Conservation (phyloP, 2,888 invertebrate genomes). For the Spatulosminthurus flaviceps region DNA sequence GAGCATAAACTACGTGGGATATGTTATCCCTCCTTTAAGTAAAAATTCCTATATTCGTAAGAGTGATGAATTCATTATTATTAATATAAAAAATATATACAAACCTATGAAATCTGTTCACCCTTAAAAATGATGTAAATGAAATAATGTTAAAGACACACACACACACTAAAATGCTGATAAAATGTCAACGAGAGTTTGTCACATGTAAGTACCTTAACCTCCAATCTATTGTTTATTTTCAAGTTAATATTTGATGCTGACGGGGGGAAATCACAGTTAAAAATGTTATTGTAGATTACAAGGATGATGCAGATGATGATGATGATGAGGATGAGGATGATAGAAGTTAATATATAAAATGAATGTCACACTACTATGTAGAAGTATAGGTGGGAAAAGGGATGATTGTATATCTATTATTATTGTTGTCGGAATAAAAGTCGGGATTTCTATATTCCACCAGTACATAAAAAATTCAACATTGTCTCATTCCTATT, state of each 20-base stretch:
- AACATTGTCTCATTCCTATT: too few relatives aligned
- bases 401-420: conserved; percentile 21
- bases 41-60: background rate
- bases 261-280: background rate
- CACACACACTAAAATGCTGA: too few relatives aligned
- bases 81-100: background rate
- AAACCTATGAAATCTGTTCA: too few relatives aligned
- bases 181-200: conserved; percentile 23
- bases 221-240: conserved; percentile 37
- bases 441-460: conserved; percentile 35
- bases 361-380: too few relatives aligned
- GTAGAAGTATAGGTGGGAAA: conserved; percentile 13
- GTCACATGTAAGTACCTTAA: conserved; percentile 42
- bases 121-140: too few relatives aligned
- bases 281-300: too few relatives aligned
- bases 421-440: conserved; percentile 35
- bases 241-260: conserved; percentile 12
- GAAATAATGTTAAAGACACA: background rate
- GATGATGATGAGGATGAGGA: too few relatives aligned
- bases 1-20: background rate
- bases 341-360: too few relatives aligned
- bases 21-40: background rate
- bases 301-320: conserved; percentile 19
- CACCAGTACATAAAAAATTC: conserved; percentile 18
- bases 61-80: background rate